These are phyloP conservation scores for Eurystomus glaucurus DNA, from an alignment of 2,797 vertebrate species.

Conservation along the genomic window DNA sequence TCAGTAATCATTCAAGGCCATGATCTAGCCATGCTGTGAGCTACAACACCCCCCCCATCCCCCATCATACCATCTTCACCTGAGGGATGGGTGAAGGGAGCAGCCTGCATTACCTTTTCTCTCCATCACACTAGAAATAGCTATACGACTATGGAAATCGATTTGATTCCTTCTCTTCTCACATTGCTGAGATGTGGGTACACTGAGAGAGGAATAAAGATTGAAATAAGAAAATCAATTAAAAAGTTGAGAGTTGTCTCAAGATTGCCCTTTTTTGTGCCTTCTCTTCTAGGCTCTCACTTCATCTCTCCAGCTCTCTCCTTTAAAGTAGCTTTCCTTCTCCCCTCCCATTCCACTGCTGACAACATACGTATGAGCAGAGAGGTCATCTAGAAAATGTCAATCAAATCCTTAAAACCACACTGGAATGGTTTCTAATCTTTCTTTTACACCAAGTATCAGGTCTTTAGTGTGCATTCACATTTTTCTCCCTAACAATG, in stretches of 20 bases:
- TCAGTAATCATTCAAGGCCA: neutral
- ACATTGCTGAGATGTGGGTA: neutral
- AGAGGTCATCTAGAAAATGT: neutral
- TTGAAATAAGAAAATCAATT: neutral
- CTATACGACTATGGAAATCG: neutral
- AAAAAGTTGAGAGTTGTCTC: neutral
- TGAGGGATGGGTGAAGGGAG: too few species aligned
- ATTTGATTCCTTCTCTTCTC: neutral
- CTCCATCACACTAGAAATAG: neutral
- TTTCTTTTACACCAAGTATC: neutral
- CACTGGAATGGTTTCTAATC: neutral
- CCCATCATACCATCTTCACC: neutral
- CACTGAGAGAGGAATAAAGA: fast-evolving
- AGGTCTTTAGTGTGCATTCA: neutral
- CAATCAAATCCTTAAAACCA: neutral
- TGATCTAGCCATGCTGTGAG: neutral
- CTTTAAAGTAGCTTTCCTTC: neutral
- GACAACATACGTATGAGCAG: neutral
- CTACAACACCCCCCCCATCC: neutral
- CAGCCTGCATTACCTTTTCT: neutral
- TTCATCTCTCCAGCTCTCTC: fast-evolving
- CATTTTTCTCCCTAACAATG: neutral
- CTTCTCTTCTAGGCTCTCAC: neutral
- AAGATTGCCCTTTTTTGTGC: neutral
- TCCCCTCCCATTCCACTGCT: neutral